phyloP scores from a whole-genome alignment of 2,113 vertebrate genomes.

The Genyomyrus donnyi region DNA sequence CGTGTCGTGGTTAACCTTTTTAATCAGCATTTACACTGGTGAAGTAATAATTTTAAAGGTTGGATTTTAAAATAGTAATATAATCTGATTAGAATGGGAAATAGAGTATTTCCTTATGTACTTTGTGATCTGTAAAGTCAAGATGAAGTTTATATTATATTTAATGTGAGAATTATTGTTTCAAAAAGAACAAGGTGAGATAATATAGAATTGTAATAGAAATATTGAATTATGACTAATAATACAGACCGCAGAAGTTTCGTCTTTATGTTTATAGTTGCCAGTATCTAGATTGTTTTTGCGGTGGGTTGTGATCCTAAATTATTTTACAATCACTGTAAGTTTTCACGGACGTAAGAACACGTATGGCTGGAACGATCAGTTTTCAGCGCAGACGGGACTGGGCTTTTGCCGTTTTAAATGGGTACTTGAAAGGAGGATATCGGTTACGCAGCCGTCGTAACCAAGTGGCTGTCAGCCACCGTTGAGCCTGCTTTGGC shows the following conservation, averaged over 20 bases:
- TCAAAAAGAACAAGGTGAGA: neutral
- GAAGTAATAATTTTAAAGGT: neutral
- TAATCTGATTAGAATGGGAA: neutral
- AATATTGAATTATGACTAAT: neutral
- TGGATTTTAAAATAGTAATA: neutral
- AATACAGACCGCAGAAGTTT: neutral
- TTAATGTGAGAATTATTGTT: neutral
- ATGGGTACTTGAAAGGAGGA: neutral
- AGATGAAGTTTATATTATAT: neutral
- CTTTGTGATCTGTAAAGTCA: neutral
- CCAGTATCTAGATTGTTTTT: too few relatives aligned
- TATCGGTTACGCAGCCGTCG: neutral
- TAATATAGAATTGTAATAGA: neutral
- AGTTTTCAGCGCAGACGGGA: neutral
- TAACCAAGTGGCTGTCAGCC: neutral
- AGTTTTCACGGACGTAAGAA: neutral
- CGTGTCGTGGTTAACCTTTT: neutral
- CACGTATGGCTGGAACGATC: neutral
- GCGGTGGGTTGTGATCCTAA: neutral
- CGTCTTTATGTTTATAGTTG: too few relatives aligned
- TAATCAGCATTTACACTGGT: neutral
- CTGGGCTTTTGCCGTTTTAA: neutral
- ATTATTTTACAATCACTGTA: neutral
- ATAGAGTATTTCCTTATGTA: neutral
- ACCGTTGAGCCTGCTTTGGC: neutral